Conservation (phyloP, 2,113 vertebrate genomes). For the Oenanthe oenanthe region DNA sequence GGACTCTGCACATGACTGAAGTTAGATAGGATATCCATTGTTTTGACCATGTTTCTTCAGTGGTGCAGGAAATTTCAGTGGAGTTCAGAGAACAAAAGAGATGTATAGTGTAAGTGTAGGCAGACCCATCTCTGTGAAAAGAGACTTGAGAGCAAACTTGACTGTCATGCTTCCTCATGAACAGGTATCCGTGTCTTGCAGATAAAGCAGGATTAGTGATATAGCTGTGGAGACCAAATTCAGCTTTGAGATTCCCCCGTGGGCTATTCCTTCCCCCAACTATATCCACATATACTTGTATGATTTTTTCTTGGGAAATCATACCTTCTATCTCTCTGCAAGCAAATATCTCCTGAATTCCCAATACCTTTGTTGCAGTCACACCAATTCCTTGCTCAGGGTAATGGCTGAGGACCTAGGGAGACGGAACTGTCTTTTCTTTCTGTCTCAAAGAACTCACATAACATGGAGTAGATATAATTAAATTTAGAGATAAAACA, state of each 20-base stretch:
- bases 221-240: not conserved
- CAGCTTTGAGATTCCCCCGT: not conserved
- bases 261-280: accelerated
- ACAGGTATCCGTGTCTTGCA: not conserved
- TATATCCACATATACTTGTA: accelerated
- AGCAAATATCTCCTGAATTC: not conserved
- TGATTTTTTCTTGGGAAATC: not conserved
- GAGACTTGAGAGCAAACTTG: not conserved
- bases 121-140: not conserved
- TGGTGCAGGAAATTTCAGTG: not conserved
- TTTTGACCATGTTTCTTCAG: not conserved
- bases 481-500: not conserved
- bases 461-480: not conserved
- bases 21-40: not conserved
- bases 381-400: not conserved
- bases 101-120: not conserved
- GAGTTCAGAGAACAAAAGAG: not conserved
- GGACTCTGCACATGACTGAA: not conserved
- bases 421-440: not conserved
- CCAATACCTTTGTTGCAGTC: not conserved
- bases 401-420: not conserved
- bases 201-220: not conserved
- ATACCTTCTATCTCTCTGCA: not conserved
- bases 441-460: not conserved
- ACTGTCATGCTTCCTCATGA: not conserved